Evolutionary conservation across 23 tunicate genomes (phyloP).

Genomic region (Ascidia mentula): DNA sequence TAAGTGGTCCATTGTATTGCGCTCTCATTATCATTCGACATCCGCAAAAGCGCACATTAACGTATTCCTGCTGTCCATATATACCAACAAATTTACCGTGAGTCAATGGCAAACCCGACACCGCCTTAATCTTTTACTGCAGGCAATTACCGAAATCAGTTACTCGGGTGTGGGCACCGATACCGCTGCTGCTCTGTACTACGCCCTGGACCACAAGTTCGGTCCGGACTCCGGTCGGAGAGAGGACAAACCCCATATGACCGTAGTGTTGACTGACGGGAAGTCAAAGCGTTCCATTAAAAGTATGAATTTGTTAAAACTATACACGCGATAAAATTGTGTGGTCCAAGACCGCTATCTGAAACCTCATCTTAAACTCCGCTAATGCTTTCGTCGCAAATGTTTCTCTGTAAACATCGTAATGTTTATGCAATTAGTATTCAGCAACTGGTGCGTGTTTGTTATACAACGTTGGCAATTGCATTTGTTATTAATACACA

Average conservation of each 20-base stretch:
- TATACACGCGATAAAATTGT: no score
- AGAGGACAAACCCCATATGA: slow-evolving; percentile 56
- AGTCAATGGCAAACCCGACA: not conserved
- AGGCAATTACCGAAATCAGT: slow-evolving; percentile 44
- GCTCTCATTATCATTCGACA: not conserved
- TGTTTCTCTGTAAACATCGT: no score
- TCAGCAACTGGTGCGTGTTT: no score
- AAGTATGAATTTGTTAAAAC: no score
- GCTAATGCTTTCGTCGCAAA: no score
- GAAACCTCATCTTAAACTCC: no score
- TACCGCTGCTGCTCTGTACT: slow-evolving; percentile 47
- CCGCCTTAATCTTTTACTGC: not conserved
- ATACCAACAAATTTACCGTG: not conserved
- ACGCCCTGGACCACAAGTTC: slow-evolving; percentile 60
- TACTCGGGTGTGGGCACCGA: slow-evolving; percentile 64
- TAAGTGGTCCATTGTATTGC: not conserved
- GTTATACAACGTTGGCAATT: no score
- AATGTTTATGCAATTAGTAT: no score
- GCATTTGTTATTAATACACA: no score
- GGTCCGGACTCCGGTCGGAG: slow-evolving; percentile 53
- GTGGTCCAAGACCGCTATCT: no score
- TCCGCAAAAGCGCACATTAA: not conserved
- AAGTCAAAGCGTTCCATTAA: slow-evolving; percentile 7
- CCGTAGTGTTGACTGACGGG: slow-evolving; percentile 85
- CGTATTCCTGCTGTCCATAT: not conserved